These are phyloP conservation scores for Trisateles emortualis DNA, from an alignment of 2,888 invertebrate species.

Conservation along the genomic window DNA sequence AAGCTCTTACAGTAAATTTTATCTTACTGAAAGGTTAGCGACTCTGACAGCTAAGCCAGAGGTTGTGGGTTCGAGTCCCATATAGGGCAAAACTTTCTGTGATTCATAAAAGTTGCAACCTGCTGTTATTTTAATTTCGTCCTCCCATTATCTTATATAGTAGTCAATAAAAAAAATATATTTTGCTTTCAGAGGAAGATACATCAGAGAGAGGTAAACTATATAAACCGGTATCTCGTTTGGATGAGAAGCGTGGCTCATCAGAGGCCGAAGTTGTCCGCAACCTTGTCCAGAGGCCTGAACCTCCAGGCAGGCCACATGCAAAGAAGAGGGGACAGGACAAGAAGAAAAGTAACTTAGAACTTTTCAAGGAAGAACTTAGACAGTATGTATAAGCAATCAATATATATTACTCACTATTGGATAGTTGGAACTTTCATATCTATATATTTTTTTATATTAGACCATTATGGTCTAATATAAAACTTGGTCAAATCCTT, in stretches of 20 bases:
- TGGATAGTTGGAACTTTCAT: no score
- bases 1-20: no score
- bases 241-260: slow-evolving; percentile 82
- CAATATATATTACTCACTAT: background rate
- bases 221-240: slow-evolving; percentile 95
- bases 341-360: slow-evolving; percentile 98
- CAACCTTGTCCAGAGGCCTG: slow-evolving; percentile 86
- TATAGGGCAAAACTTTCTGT: no score
- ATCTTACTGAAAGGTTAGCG: no score
- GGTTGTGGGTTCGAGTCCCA: no score
- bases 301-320: slow-evolving; percentile 58
- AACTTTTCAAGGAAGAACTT: slow-evolving; percentile 99
- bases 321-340: slow-evolving; percentile 81
- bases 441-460: no score
- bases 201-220: slow-evolving; percentile 95
- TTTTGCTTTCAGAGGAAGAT: slow-evolving; percentile 90
- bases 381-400: slow-evolving; percentile 90
- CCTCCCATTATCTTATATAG: no score
- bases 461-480: no score
- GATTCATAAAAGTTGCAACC: no score
- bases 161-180: background rate
- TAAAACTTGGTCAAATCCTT: no score
- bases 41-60: no score
- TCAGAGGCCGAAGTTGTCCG: slow-evolving; percentile 71
- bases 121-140: no score